Evolutionary conservation across 2,888 invertebrate genomes (phyloP), one percentile per base, ranked within the genome.

Genomic region (Marasmarcha lunaedactyla): DNA sequence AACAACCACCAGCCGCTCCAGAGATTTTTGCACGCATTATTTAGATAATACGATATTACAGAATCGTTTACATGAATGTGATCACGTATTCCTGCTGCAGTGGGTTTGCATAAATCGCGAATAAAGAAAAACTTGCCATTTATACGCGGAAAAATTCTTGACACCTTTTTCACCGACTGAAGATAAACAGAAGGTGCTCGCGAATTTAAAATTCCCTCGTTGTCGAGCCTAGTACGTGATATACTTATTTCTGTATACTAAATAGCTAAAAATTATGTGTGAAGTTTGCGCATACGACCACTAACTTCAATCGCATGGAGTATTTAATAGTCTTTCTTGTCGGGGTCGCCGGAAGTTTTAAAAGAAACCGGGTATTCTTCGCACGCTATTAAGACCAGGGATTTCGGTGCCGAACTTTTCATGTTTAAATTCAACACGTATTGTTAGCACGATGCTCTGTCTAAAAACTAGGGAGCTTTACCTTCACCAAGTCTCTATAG

Each of bases 151-250:
- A 57, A 49, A 59, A 4, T 52, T 48, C 47, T 49, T 55, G 52
- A 53, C 58, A 54, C 61, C n/a, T 63, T 71, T 69, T 68, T 63
- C 51, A 51, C 20, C 3, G 20, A 4, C 30, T 53, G 51, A 46
- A 51, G 55, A 70, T 61, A 73, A 73, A 73, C 64, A 72, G 9
- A 7, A 30, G 2, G n/a, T 25, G 2, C 30, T 30, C 30, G 9
- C 57, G 63, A 71, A 70, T 76, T 81, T 81, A 77, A 81, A 70
- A 83, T 83, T 83, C 81, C 46, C 51, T 45, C 55, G 52, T 48
- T 57, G 61, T 52, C 60, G 60, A 54, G 71, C 70, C 74, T 70
- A 61, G 49, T 52, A 81, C 81, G 81, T 83, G 81, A 63, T 73
- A 67, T 71, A 76, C 78, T 79, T 81, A 78, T 57, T 60, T 48